Percentiles rank a stretch among this genome's conserved stretches.
Evolutionary conservation across 2,888 invertebrate genomes (phyloP).

Genomic region (Synanthedon tipuliformis): DNA sequence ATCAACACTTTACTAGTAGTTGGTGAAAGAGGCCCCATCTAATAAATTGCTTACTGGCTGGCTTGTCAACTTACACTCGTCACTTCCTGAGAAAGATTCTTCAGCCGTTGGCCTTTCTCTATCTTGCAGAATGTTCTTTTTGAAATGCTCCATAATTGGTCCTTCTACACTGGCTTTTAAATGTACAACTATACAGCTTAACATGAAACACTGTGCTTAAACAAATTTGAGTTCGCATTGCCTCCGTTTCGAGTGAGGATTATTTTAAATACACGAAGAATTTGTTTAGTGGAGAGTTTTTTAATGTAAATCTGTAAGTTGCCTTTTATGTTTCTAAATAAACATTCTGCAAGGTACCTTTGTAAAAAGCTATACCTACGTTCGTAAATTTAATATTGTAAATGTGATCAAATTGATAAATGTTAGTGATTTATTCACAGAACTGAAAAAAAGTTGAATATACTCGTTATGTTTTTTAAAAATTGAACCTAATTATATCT

Average conservation of each 20-base stretch:
- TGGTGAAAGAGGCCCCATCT: no score
- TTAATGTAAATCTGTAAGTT: no score
- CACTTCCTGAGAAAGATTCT: slow-evolving; percentile 7
- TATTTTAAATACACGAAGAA: not conserved
- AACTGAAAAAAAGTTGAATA: slow-evolving; percentile 63
- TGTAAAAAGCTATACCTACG: slow-evolving; percentile 13
- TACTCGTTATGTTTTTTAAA: slow-evolving; percentile 65
- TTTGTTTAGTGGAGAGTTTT: no score
- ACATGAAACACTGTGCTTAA: no score
- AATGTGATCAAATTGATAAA: slow-evolving; percentile 39
- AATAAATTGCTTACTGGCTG: slow-evolving; percentile 37
- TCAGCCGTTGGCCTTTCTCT: slow-evolving; percentile 11
- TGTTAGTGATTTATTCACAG: slow-evolving; percentile 69
- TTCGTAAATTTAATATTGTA: slow-evolving; percentile 24
- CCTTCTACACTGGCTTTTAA: no score
- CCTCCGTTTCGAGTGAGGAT: no score
- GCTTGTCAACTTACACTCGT: slow-evolving; percentile 24
- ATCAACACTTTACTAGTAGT: no score
- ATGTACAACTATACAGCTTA: no score
- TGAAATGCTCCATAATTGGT: not conserved
- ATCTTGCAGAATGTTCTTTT: slow-evolving; percentile 2
- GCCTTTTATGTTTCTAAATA: not conserved
- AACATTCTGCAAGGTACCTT: slow-evolving; percentile 4
- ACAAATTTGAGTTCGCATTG: no score
- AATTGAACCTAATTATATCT: slow-evolving; percentile 50